Evolutionary conservation across 2,113 vertebrate species (phyloP).

Genomic region (Electrona antarctica): DNA sequence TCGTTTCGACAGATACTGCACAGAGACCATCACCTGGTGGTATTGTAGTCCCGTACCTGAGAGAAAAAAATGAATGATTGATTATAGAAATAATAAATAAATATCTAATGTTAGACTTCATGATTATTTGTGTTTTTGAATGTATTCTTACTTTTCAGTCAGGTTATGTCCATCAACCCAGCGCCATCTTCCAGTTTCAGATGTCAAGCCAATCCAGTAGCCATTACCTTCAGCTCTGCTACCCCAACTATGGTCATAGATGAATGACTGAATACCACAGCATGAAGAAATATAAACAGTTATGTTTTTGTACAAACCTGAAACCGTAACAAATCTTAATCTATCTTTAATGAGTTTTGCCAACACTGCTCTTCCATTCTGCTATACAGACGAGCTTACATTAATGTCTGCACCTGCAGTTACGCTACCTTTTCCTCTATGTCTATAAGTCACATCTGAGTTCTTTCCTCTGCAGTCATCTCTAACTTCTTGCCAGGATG

Average conservation of each 20-base stretch:
- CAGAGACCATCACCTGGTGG: not conserved
- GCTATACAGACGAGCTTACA: too few relatives aligned
- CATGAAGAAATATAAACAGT: not conserved
- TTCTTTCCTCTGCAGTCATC: too few relatives aligned
- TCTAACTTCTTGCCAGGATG: too few relatives aligned
- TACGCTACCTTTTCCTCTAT: too few relatives aligned
- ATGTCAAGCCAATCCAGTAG: constrained; percentile 16
- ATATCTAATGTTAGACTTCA: not conserved
- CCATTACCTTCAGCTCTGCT: not conserved
- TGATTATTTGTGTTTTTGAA: not conserved
- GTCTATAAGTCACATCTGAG: too few relatives aligned
- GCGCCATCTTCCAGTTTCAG: not conserved
- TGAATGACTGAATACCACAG: not conserved
- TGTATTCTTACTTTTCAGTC: not conserved
- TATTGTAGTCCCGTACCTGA: not conserved
- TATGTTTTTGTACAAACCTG: not conserved
- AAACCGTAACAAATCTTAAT: too few relatives aligned
- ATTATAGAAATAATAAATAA: not conserved
- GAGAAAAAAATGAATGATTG: not conserved
- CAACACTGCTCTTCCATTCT: too few relatives aligned
- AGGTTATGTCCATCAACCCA: constrained; percentile 4
- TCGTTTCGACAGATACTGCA: not conserved
- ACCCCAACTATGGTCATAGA: not conserved
- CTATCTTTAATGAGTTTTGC: too few relatives aligned
- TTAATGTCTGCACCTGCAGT: too few relatives aligned